Conservation (phyloP, 2,888 invertebrate species). For the Ephialtes manifestator region DNA sequence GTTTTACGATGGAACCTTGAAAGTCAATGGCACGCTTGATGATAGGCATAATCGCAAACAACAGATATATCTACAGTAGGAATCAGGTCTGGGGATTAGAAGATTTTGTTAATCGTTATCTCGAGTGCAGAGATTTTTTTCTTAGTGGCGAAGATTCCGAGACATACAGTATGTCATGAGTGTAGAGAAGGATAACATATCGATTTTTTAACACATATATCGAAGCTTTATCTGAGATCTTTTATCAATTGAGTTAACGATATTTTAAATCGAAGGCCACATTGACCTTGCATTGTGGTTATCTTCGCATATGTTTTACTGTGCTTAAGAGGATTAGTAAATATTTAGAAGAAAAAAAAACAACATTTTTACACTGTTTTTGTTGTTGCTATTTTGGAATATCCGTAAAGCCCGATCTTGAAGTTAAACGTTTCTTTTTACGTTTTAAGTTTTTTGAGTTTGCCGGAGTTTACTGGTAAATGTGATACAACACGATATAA, state of each 20-base stretch:
- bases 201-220: no score
- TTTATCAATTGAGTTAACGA: not conserved
- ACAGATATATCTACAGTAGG: not conserved
- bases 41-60: slow-evolving; percentile 25
- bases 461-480: no score
- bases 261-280: not conserved
- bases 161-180: no score
- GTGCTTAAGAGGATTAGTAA: no score
- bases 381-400: no score
- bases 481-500: no score
- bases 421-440: no score
- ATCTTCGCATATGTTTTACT: no score
- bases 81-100: not conserved
- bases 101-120: not conserved
- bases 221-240: not conserved
- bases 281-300: not conserved
- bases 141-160: not conserved
- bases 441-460: no score
- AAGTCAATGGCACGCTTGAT: slow-evolving; percentile 4
- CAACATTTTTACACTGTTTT: no score
- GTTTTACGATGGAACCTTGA: not conserved
- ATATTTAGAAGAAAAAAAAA: no score
- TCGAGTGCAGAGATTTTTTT: slow-evolving; percentile 4
- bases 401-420: no score
- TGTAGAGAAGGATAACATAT: not conserved